Evolutionary conservation across 2,113 vertebrate genomes (phyloP), one percentile per base, ranked within the genome.

Genomic region (Hippopotamus amphibius): DNA sequence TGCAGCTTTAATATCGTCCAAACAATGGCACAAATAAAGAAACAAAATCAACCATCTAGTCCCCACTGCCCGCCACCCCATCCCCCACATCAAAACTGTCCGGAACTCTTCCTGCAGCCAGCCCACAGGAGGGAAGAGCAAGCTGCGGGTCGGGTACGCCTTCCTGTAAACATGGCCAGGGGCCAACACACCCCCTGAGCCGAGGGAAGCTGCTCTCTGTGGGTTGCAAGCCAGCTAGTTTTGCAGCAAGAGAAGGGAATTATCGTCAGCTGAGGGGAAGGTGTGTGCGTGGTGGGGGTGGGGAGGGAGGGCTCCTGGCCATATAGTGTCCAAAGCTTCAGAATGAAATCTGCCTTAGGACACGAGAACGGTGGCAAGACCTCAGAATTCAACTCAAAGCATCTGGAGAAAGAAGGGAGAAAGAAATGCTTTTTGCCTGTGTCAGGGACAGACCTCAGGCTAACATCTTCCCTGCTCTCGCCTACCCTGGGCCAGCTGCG

Each of bases 21-120:
- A 99, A 98, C 98, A 98, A 97, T 99, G 98, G 98, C 98, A 98
- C 98, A 98, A 98, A 98, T 81, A 95, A 97, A 97, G 91, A 97
- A 98, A 97, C 96, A 33, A 97, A 97, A 95, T 85, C 92, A 96
- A 96, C 92, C 95, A 82, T 82, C 96, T 90, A 96, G 76, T 86
- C 88, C 97, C 97, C 96, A 63, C 43, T 53, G 84, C 94, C 96
- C 98, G 95, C 96, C 94, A 96, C 96, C 97, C 98, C 86, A 94
- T 37, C 81, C 97, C 97, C 98, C 88, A 96, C 90, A 97, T 88
- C 92, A 97, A 97, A 97, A 98, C 98, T 97, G 88, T 97, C 97
- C 94, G 90, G 96, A 97, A 94, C 97, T 98, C 97, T 97, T 96
- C 97, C 88, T 11, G 96, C 97, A 98, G 98, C 98, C 96, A 77